phyloP scores from a whole-genome alignment of 1,140 invertebrate genomes.

The Melanaphis sacchari region DNA sequence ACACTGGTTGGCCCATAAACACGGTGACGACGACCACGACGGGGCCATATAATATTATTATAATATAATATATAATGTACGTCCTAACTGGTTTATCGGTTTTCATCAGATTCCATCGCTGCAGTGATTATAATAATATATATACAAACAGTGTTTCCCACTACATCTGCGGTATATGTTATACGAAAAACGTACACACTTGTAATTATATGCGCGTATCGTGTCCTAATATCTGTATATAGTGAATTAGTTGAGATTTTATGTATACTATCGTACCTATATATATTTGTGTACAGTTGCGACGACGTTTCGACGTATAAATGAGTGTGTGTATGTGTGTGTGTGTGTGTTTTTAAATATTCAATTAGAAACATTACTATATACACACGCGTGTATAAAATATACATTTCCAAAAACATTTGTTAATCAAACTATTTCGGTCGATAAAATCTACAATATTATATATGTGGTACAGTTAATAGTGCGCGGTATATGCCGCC shows the following conservation, averaged over 20 bases:
- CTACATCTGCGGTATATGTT: neutral
- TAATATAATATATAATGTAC: neutral
- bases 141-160: neutral
- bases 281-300: neutral
- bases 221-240: neutral
- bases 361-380: conserved; percentile 17
- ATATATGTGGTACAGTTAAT: neutral
- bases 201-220: conserved; percentile 42
- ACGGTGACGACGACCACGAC: conserved; percentile 1
- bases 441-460: conserved; percentile 24
- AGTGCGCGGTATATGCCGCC: neutral
- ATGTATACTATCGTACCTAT: neutral
- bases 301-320: neutral
- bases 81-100: conserved; percentile 35
- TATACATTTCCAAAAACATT: conserved; percentile 23
- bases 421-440: conserved; percentile 28
- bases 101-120: conserved; percentile 17
- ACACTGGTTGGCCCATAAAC: conserved; percentile 2
- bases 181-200: conserved; percentile 12
- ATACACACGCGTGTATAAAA: neutral
- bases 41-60: conserved; percentile 16
- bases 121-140: neutral
- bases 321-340: neutral
- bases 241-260: conserved; percentile 31
- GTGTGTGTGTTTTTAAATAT: neutral